Percentiles rank a stretch among this genome's conserved stretches.
These are phyloP conservation scores for Turnix velox DNA, from an alignment of 2,113 vertebrate genomes.

Conservation along the genomic window DNA sequence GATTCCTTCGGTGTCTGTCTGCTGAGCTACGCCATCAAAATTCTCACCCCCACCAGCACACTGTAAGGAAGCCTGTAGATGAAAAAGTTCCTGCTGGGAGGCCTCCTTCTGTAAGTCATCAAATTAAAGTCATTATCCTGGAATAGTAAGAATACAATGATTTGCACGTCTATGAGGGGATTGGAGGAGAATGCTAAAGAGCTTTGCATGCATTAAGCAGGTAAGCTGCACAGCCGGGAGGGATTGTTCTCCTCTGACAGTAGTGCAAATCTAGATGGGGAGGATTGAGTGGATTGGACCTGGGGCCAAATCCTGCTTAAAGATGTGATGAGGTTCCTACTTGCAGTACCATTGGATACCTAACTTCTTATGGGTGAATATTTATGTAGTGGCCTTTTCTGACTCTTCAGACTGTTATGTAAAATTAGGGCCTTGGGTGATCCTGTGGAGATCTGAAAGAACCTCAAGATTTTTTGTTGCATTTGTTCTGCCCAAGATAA, in stretches of 20 bases:
- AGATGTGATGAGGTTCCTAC: conserved; percentile 15
- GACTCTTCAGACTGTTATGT: background rate
- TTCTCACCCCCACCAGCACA: background rate
- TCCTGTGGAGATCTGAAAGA: background rate
- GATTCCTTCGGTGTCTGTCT: background rate
- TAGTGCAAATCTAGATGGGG: conserved; percentile 31
- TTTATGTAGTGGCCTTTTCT: background rate
- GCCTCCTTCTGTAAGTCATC: background rate
- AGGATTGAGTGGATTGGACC: background rate
- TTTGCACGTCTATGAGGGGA: conserved; percentile 46
- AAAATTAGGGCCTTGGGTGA: background rate
- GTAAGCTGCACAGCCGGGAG: background rate
- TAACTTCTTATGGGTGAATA: background rate
- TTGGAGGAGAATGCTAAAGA: conserved; percentile 19
- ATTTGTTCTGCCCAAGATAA: background rate
- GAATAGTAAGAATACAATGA: background rate
- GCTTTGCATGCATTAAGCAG: conserved; percentile 49
- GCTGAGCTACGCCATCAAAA: background rate
- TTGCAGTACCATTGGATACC: background rate
- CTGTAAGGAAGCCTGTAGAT: background rate
- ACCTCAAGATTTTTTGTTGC: background rate
- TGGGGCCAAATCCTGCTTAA: background rate
- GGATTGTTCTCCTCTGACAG: conserved; percentile 3
- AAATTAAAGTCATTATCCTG: conserved; percentile 34
- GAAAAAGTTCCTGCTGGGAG: background rate